Evolutionary conservation across 2,888 invertebrate genomes (phyloP).

Genomic region (Synanthedon vespiformis): DNA sequence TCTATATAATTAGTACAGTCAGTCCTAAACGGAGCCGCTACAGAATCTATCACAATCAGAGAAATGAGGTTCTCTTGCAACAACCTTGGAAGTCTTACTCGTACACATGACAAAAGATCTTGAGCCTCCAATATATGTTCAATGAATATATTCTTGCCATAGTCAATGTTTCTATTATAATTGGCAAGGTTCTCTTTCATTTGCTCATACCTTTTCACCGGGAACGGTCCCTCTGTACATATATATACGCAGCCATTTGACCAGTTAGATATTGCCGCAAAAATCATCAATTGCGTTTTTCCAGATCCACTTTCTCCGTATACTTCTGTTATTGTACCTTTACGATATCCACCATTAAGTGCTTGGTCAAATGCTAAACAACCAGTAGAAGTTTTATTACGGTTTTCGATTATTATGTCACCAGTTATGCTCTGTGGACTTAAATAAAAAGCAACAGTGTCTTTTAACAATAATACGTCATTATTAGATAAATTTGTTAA

Average conservation of each 20-base stretch:
- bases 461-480: slow-evolving; percentile 39
- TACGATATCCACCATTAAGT: slow-evolving; percentile 76
- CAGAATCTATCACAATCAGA: slow-evolving; percentile 49
- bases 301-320: slow-evolving; percentile 85
- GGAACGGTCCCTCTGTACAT: slow-evolving; percentile 80
- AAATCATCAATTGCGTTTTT: slow-evolving; percentile 84
- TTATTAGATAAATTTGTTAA: slow-evolving; percentile 36
- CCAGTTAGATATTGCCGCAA: slow-evolving; percentile 76
- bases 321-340: slow-evolving; percentile 80
- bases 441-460: slow-evolving; percentile 26
- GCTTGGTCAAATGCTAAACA: slow-evolving; percentile 71
- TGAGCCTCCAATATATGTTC: slow-evolving; percentile 51
- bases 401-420: slow-evolving; percentile 20
- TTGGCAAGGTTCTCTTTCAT: slow-evolving; percentile 25
- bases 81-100: slow-evolving; percentile 42
- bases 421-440: slow-evolving; percentile 24
- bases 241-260: slow-evolving; percentile 74
- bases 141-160: slow-evolving; percentile 47
- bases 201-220: slow-evolving; percentile 52
- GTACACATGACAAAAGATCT: slow-evolving; percentile 47
- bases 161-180: slow-evolving; percentile 18
- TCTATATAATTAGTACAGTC: slow-evolving; percentile 49
- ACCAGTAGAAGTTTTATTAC: slow-evolving; percentile 55
- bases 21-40: slow-evolving; percentile 58
- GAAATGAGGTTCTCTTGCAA: slow-evolving; percentile 29